A percentile compares a stretch with the other conserved stretches of the same genome.
Conservation (phyloP, 2,113 vertebrate genomes). For the Irena cyanogastra region DNA sequence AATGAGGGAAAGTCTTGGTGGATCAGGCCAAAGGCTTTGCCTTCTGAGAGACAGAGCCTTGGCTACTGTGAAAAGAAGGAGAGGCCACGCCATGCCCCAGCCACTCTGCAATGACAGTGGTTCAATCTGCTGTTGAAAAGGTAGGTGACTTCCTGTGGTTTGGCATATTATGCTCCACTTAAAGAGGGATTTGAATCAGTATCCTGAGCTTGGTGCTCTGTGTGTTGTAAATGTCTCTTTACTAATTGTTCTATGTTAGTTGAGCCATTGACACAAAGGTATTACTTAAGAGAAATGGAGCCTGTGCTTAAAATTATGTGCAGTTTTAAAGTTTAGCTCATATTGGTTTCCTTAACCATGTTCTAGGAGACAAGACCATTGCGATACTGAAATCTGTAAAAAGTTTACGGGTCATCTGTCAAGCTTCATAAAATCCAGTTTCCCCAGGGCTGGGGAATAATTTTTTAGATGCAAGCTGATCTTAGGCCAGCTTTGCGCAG, state of each 20-base stretch:
- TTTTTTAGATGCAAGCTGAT: not conserved
- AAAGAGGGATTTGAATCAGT: not conserved
- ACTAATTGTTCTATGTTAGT: not conserved
- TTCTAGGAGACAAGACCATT: not conserved
- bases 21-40: not conserved
- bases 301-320: not conserved
- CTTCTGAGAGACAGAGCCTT: not conserved
- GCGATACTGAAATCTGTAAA: not conserved
- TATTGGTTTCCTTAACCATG: not conserved
- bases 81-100: not conserved
- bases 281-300: not conserved
- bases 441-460: not conserved
- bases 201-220: not conserved
- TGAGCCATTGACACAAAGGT: not conserved
- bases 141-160: not conserved
- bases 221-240: not conserved
- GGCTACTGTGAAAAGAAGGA: not conserved
- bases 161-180: not conserved
- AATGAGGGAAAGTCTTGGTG: not conserved
- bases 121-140: not conserved
- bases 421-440: not conserved
- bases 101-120: not conserved
- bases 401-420: not conserved
- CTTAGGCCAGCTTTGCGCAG: not conserved
- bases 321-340: not conserved